Percentiles rank a stretch among this genome's conserved stretches.
Conservation (phyloP, 35 echinoderm and acorn worm genomes). For the Antedon bifida region DNA sequence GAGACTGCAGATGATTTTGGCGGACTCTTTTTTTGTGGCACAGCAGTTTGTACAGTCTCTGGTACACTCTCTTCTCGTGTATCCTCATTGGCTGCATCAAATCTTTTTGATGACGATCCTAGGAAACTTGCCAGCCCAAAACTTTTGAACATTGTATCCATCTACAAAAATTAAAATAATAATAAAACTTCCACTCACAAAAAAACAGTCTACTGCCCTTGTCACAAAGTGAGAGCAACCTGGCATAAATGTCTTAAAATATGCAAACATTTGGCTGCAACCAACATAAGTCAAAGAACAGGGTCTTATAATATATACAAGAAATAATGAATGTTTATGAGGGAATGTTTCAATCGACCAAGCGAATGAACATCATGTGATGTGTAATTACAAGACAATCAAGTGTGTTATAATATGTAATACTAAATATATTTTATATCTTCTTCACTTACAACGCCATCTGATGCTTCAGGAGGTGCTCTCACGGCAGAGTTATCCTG, state of each 20-base stretch:
- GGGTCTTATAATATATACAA: no score
- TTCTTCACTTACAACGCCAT: not conserved
- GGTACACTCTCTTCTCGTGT: not conserved
- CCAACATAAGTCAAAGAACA: no score
- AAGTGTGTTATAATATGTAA: no score
- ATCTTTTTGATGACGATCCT: constrained; percentile 35
- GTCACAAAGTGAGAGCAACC: no score
- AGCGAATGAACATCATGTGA: no score
- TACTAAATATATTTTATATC: no score
- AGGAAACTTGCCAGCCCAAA: constrained; percentile 62
- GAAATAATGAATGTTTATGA: no score
- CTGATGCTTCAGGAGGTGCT: not conserved
- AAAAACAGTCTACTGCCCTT: no score
- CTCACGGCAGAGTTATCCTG: not conserved
- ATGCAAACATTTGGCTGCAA: no score
- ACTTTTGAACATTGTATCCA: constrained; percentile 76
- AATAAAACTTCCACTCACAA: not conserved
- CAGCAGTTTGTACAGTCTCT: not conserved
- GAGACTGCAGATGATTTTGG: constrained; percentile 30
- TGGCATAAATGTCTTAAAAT: no score
- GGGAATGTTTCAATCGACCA: no score
- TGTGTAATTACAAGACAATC: no score
- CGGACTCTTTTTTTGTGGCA: not conserved
- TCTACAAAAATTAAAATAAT: constrained; percentile 17
- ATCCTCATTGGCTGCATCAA: constrained; percentile 27